These are phyloP conservation scores for Crotalus helleri DNA, from an alignment of 2,113 vertebrate genomes.

Conservation along the genomic window DNA sequence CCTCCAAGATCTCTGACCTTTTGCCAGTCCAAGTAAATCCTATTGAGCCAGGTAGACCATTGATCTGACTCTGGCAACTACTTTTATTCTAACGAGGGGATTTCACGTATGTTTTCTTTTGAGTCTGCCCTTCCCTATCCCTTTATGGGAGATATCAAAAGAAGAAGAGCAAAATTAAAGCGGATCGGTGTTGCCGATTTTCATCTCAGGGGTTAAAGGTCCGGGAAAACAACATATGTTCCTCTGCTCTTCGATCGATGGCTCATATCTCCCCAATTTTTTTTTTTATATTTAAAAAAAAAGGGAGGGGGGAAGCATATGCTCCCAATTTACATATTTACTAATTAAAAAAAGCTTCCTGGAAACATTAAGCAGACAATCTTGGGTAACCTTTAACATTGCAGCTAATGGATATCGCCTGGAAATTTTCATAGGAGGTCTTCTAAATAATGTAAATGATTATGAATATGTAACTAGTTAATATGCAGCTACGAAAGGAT, in stretches of 20 bases:
- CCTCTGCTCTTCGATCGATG: conserved; percentile 46
- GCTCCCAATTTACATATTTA: conserved; percentile 78
- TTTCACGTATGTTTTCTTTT: conserved; percentile 29
- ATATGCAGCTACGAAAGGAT: conserved; percentile 80
- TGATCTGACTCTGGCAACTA: no score
- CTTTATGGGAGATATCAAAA: conserved; percentile 64
- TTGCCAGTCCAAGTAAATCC: neutral
- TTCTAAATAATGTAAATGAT: conserved; percentile 86
- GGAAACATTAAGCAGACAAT: conserved; percentile 79
- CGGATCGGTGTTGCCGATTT: conserved; percentile 53
- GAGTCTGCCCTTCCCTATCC: conserved; percentile 54
- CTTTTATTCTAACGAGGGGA: no score
- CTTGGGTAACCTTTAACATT: conserved; percentile 79
- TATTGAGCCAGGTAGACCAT: neutral
- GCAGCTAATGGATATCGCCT: conserved; percentile 80
- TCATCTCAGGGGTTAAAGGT: conserved; percentile 24
- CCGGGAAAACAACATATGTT: conserved; percentile 47
- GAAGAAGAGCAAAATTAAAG: conserved; percentile 65
- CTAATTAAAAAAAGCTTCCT: conserved; percentile 78
- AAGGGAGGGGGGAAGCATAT: conserved; percentile 66
- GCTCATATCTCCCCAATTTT: conserved; percentile 51
- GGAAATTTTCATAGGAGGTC: conserved; percentile 75
- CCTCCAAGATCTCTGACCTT: neutral
- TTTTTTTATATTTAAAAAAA: neutral
- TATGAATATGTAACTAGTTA: conserved; percentile 86